Evolutionary conservation across 2,113 vertebrate genomes (phyloP).

Genomic region (Neotoma lepida): DNA sequence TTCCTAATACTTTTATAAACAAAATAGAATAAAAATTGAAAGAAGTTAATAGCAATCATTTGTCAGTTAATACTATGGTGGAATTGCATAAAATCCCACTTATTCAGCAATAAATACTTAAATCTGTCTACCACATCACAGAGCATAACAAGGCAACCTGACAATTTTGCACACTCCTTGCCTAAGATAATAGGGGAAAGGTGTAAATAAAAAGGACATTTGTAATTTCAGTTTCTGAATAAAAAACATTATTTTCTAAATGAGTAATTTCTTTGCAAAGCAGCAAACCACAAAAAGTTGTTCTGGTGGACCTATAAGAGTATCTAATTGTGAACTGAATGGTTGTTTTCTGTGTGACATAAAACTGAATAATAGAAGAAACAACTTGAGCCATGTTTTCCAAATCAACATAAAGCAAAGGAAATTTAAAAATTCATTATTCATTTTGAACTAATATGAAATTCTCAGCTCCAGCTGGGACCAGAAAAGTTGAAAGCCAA

Average conservation of each 20-base stretch:
- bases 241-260: conserved; percentile 8
- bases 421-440: conserved; percentile 15
- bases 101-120: conserved; percentile 39
- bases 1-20: background rate
- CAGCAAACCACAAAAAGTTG: background rate
- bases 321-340: background rate
- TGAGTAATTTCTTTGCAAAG: conserved; percentile 21
- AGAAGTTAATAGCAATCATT: background rate
- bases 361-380: conserved; percentile 10
- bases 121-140: conserved; percentile 9
- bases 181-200: background rate
- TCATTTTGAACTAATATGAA: conserved; percentile 36
- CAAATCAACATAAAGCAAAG: conserved; percentile 9
- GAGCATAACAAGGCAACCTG: conserved; percentile 5
- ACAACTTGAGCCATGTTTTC: background rate
- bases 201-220: background rate
- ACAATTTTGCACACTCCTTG: background rate
- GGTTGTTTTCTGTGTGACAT: background rate
- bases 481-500: conserved; percentile 1
- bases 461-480: conserved; percentile 54
- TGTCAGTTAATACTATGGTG: background rate
- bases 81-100: background rate
- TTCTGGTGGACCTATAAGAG: background rate
- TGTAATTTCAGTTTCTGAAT: background rate
- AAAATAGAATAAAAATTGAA: background rate